Evolutionary conservation across 2,888 invertebrate genomes (phyloP), one percentile per base, ranked within the genome.

Genomic region (Synergus itoensis): DNA sequence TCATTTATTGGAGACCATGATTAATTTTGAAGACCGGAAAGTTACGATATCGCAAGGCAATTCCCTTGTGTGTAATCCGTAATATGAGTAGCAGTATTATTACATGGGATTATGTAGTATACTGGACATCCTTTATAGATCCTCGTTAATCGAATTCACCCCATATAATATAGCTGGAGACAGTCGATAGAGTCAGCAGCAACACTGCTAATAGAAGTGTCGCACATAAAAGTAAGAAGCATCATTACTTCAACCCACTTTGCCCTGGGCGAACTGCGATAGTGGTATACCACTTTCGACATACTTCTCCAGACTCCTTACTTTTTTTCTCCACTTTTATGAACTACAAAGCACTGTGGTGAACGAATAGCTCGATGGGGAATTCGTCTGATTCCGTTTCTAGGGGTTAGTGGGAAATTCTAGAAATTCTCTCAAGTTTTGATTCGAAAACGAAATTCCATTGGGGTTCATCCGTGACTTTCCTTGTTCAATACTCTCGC

Each of bases 161-260:
- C 41, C 41, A 67, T 67, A 45, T 45, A 43, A 45, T 67, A 67
- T 67, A 45, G 43, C 43, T 67, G 12, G 78, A 78, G 81, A 81
- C 81, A 81, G 79, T 77, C 77, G 80, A 80, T 80, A 76, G 81
- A 81, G 69, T 80, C 80, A 81, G 81, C 80, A 81, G 80, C 65
- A 77, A 81, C 82, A 82, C 81, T 82, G 81, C 82, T 83, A 84
- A 85, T 85, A 84, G 83, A 77, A 81, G 79, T 77, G 81, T 77
- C 77, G 77, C 41, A 65, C 81, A 75, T 82, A 82, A 83, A 84
- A 82, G 80, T 80, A 83, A 82, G 81, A 81, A 75, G 75, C 76
- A 78, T 76, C 81, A 81, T 83, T 85, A 82, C 81, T 81, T 80
- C 43, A 64, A 76, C 43, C 79, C 64, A 63, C 79, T 75, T 76